Base-by-base conservation (phyloP, 2,113 vertebrate species). In the Paratilapia polleni region DNA sequence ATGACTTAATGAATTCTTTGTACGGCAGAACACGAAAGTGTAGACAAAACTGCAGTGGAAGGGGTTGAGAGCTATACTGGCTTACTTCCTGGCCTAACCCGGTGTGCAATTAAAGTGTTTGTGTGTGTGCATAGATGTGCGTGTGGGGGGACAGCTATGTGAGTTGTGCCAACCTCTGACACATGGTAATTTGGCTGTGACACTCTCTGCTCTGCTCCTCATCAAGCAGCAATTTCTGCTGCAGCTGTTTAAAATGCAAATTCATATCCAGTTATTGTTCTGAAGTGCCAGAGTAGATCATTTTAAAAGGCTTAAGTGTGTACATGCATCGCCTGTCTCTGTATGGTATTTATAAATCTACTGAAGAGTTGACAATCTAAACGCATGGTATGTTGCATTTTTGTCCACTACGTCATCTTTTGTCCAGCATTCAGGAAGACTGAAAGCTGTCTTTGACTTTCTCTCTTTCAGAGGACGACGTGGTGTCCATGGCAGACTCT, bases 401-500 rank as follows among this genome's bases (percentile, higher is more conserved):
- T 61, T 47, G 64, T 31, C 24, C 6, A 59, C 9, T 3, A 13
- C 6, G 11, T 31, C 4, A 4, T 24, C 24, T 61, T 81, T 43
- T 28, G 28, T 52, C 64, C 10, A 34, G 15, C 2, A 14, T 34
- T 17, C 11, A 43, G 10, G 7, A 43, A 63, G 36, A 49, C 20
- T 58, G 31, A 59, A 28, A 56, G 2, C n/a, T 52, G 8, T 15
- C 49, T 11, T 8, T 87, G 15, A 38, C n/a, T 59, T n/a, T 64
- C 54, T 68, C 34, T 52, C 31, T 36, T n/a, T 22, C 90, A 97
- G 97, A 95, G 47, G 95, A 96, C 0, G 96, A 97, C 36, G 89
- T 97, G 19, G 92, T 97, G 47, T 97, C 97, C 85, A 97, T 97
- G 97, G 97, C 97, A 0, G 97, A 97, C 91, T 97, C 97, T 7